Evolutionary conservation across 2,888 invertebrate genomes (phyloP), one percentile per base, ranked within the genome.

Genomic region (Pomacea canaliculata): DNA sequence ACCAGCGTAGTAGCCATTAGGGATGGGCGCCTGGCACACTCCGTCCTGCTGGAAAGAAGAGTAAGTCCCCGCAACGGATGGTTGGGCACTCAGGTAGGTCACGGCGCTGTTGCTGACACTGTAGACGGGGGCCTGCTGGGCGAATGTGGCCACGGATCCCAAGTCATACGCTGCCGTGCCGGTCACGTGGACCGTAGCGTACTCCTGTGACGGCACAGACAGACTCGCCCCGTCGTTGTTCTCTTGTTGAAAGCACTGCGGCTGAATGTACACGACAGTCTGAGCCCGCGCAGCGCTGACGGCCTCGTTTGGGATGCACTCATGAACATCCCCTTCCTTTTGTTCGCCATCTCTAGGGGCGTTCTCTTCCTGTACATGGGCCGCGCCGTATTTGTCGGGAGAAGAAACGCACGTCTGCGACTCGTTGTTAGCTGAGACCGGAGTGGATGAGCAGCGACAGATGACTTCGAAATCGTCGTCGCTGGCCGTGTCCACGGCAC

Each of bases 401-500:
- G 70, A 76, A 27, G 60, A 71, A 9, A 60, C 19, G 63, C 59
- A 48, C 48, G 76, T 18, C 60, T 49, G 70, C 27, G 71, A 37
- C 16, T 56, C 16, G 70, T 12, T 27, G 49, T 70, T 46, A 60
- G 56, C 66, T 37, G 73, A 74, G 1, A 79, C 68, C 8, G 80
- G 80, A 27, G 80, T 80, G 27, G 82, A 80, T 5, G 80, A 79
- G 68, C 76, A 81, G 13, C 79, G 77, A 70, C 82, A 81, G 51
- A 81, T 82, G 8, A 82, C 82, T 69, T 82, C 78, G 63, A 78
- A 71, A n/a, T 82, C 81, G 48, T 82, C 82, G 19, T 81, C 79
- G 9, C 73, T 79, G 19, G 73, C 71, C 48, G 76, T 79, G 56
- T 76, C 76, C 7, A 76, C 56, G 16, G 70, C 76, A 51, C 60